Percentiles rank a stretch among this genome's conserved stretches.
Conservation (phyloP, 2,888 invertebrate genomes). For the Cotesia congregata region DNA sequence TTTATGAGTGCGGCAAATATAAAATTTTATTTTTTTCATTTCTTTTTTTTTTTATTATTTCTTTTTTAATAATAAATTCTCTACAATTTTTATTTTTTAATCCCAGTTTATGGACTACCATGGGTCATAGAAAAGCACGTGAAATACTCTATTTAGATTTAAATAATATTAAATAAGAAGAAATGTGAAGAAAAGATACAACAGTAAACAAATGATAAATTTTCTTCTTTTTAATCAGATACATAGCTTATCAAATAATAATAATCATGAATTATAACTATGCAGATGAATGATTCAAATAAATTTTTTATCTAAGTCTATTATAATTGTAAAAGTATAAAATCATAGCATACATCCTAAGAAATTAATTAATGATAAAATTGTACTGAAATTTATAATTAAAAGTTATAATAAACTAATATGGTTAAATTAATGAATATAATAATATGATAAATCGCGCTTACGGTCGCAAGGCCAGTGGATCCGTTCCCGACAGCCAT, state of each 20-base stretch:
- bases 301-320: constrained; percentile 27
- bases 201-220: not conserved
- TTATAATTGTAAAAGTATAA: constrained; percentile 31
- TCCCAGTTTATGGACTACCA: constrained; percentile 67
- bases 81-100: constrained; percentile 62
- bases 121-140: constrained; percentile 54
- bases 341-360: constrained; percentile 25
- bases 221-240: constrained; percentile 13
- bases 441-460: constrained; percentile 19
- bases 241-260: constrained; percentile 36
- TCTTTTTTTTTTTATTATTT: constrained; percentile 66
- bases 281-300: constrained; percentile 16
- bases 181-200: not conserved
- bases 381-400: constrained; percentile 7
- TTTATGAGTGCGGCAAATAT: not conserved
- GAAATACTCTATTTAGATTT: constrained; percentile 16
- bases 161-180: not conserved
- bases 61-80: constrained; percentile 69
- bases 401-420: constrained; percentile 8
- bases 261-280: constrained; percentile 26
- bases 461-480: constrained; percentile 40
- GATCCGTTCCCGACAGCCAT: constrained; percentile 55
- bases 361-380: constrained; percentile 2
- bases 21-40: not conserved
- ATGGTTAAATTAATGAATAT: not conserved